Evolutionary conservation across 2,888 invertebrate species (phyloP), one percentile per base, ranked within the genome.

Genomic region (Eudasyphora cyanicolor): DNA sequence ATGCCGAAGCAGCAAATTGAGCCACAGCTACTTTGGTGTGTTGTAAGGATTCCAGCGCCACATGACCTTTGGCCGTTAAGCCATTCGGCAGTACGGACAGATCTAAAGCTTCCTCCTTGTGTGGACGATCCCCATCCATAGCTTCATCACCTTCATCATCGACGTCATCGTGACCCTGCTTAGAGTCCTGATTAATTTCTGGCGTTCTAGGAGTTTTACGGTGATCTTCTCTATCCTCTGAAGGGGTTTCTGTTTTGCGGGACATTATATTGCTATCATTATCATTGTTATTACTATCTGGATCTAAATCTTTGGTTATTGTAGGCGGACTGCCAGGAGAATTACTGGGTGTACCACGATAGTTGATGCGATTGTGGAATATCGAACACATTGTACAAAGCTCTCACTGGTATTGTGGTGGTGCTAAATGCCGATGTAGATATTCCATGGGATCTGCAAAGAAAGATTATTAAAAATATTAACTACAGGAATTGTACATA

Each of bases 41-140:
- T 92, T 98, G 97, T 87, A 98, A 94, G 76, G 98, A 97, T 93
- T 98, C 98, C 85, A 98, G 94, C 64, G 97, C 97, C 82, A 98
- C 97, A 91, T 97, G 97, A 82, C 95, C 93, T 62, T 93, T 93
- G 14, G 81, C 86, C 62, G 91, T 88, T 83, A 90, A 69, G 1
- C 85, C 83, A 19, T 85, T 88, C 29, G 88, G 86, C 81, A 91
- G 87, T 62, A 90, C 87, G 42, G 92, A 91, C 67, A 92, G 86
- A 79, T 92, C 92, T 78, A 92, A 82, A 6, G 91, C 91, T 86
- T 91, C 89, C 71, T 91, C 89, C 79, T 91, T 89, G 29, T 85
- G 86, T 19, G 76, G 84, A 70, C 86, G 81, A 8, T 82, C 85
- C 60, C 29, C 57, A 29, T 73, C 74, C 35, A 45, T 79, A 45